These are phyloP conservation scores for Silurus asotus DNA, from an alignment of 2,113 vertebrate species.

Conservation along the genomic window DNA sequence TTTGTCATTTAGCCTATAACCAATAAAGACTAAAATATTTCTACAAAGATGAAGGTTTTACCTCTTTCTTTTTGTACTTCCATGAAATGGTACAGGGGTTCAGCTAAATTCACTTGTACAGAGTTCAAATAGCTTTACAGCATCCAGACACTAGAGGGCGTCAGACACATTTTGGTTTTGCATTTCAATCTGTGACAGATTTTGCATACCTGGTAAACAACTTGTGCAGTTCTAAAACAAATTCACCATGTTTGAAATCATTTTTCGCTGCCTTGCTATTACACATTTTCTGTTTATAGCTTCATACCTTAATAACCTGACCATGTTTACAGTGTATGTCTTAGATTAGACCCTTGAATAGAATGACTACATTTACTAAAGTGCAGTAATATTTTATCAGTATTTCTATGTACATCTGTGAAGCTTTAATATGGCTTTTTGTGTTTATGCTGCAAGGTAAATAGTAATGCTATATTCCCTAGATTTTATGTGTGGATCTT, in stretches of 20 bases:
- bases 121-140: not conserved
- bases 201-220: not conserved
- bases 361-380: not conserved
- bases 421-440: not conserved
- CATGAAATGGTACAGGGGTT: not conserved
- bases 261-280: not conserved
- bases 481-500: conserved; percentile 11
- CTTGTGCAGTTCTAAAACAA: not conserved
- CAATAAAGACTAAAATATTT: not conserved
- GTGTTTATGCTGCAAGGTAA: not conserved
- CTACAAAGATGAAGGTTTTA: not conserved
- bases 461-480: not conserved
- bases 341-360: not conserved
- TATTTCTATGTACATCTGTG: not conserved
- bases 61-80: not conserved
- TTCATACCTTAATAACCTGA: not conserved
- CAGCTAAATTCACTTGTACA: not conserved
- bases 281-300: not conserved
- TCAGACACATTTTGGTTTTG: not conserved
- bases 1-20: not conserved
- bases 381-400: not conserved
- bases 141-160: not conserved
- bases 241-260: not conserved
- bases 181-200: not conserved
- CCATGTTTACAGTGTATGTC: not conserved